Base-by-base conservation (phyloP, 2,888 invertebrate genomes). In the Cecidostiba fungosa region DNA sequence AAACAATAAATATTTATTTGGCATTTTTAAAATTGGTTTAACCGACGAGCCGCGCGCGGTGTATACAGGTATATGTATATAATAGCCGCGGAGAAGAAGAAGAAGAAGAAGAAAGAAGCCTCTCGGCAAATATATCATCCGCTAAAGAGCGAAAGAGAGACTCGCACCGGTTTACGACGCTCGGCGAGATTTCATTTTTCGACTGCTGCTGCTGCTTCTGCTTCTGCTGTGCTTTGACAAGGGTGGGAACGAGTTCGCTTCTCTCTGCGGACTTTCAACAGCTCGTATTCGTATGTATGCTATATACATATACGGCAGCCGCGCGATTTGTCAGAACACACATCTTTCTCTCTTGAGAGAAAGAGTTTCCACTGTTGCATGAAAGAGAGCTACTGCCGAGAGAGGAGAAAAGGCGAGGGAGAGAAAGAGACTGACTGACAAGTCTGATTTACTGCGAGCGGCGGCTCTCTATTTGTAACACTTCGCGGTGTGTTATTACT, bases 361-460 rank as follows among this genome's bases (percentile, higher is more conserved):
- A 29, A 8, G 36, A 74, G 32, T 62, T 80, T 74, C 74, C 47
- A 78, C 32, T 76, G 76, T 69, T 50, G 66, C 66, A n/a, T n/a
- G n/a, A 66, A 59, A 74, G 77, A 23, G 26, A 66, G 23, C 29
- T 26, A 12, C 66, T 19, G 19, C 16, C 1, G 69, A 1, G 29
- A 19, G 29, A 32, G 29, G 62, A 62, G 74, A 59, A 43, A 43
- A 43, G 43, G 72, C 14, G 73, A 78, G 72, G 8, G 78, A 77
- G 77, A 77, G 12, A 72, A n/a, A 19, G 29, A 16, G 70, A 69
- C n/a, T 10, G 76, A 89, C 89, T 88, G 90, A 89, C 91, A 90
- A 89, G 89, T 87, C 87, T 92, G 92, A 92, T 91, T 92, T 92
- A 92, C 89, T 89, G 87, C 90, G 72, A 43, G 66, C 66, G 29